Percentiles rank a stretch among this genome's conserved stretches.
Conservation (phyloP, 2,113 vertebrate genomes). For the Nothoprocta perdicaria region DNA sequence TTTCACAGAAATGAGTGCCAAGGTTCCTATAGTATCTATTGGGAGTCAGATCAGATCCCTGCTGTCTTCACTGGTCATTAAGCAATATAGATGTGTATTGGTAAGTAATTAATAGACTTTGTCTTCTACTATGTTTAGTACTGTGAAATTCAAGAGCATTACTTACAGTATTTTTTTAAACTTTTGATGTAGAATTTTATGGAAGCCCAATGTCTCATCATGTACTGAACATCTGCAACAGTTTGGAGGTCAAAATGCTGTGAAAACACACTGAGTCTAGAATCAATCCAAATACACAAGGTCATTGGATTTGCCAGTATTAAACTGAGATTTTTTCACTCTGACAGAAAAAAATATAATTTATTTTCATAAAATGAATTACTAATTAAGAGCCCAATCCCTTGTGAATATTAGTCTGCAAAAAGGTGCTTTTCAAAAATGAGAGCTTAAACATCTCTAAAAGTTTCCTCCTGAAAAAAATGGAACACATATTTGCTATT, state of each 20-base stretch:
- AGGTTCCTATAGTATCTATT: neutral
- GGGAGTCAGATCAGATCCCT: neutral
- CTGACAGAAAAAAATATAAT: neutral
- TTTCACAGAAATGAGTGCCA: neutral
- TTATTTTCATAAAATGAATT: neutral
- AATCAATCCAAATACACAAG: neutral
- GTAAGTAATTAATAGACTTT: neutral
- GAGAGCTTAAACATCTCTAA: neutral
- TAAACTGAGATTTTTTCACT: neutral
- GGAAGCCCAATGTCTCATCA: neutral
- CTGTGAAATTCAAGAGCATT: neutral
- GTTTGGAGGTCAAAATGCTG: neutral
- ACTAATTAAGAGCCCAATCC: neutral
- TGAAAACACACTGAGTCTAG: neutral
- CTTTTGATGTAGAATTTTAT: neutral
- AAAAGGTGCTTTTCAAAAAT: constrained; percentile 8
- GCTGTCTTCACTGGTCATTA: neutral
- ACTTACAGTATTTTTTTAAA: neutral
- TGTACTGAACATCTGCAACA: neutral
- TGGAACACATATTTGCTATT: neutral
- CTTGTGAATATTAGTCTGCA: neutral
- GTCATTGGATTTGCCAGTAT: neutral
- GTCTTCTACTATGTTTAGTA: neutral
- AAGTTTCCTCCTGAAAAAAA: neutral
- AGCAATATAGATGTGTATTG: neutral